Percentiles rank a stretch among this genome's conserved stretches.
Conservation (phyloP, 2,797 vertebrate species). For the Pantherophis alleghaniensis region DNA sequence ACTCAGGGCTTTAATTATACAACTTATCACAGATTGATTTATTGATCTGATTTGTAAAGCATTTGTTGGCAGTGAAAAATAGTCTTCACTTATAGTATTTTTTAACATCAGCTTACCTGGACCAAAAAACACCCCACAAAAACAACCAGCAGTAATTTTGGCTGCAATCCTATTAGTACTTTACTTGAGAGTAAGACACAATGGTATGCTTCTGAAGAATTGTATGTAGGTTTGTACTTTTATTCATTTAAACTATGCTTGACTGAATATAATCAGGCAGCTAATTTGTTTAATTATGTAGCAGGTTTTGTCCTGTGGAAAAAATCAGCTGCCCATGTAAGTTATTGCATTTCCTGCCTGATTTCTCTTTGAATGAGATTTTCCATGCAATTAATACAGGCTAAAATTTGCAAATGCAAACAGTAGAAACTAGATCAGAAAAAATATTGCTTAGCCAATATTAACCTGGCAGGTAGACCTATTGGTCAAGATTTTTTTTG, state of each 20-base stretch:
- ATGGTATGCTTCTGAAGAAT: not conserved
- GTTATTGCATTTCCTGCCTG: not conserved
- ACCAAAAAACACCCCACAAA: not conserved
- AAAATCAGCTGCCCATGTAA: not conserved
- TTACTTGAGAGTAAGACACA: not conserved
- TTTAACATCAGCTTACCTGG: not conserved
- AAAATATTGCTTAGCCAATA: not conserved
- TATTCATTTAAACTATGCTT: not conserved
- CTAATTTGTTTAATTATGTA: not conserved
- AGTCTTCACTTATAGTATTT: not conserved
- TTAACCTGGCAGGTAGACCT: not conserved
- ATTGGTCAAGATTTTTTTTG: not conserved
- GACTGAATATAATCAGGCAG: not conserved
- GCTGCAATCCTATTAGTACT: not conserved
- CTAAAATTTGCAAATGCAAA: not conserved
- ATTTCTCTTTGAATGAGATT: not conserved
- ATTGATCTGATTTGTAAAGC: not conserved
- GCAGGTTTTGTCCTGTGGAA: not conserved
- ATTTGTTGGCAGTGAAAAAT: not conserved
- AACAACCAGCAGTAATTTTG: not conserved
- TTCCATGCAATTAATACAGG: not conserved
- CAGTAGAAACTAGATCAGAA: not conserved
- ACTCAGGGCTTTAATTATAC: not conserved
- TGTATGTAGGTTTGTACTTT: not conserved
- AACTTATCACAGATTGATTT: not conserved